Evolutionary conservation across 2,797 vertebrate genomes (phyloP), one percentile per base, ranked within the genome.

Genomic region (Urocyon cinereoargenteus): DNA sequence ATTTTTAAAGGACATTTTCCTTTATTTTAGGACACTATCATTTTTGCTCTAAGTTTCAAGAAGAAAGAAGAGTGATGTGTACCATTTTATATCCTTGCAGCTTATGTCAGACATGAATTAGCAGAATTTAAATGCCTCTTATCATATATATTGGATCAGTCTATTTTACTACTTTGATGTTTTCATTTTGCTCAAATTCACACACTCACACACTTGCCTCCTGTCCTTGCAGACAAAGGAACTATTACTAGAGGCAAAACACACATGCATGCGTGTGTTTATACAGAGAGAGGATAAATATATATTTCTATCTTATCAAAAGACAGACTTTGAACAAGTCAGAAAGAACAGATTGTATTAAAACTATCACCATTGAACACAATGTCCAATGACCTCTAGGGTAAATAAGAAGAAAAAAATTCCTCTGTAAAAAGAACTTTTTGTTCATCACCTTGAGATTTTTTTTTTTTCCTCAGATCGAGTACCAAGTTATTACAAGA

Each of bases 301-400:
- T 19, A 24, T 61, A 84, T 70, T 68, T 88, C 45, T 90, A 51
- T 90, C 64, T 97, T 91, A 96, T 87, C 36, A 59, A 97, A 96
- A 92, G 49, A 59, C 1, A 91, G 26, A 40, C 22, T 70, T 93
- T 51, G 85, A 73, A 83, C 75, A 93, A 93, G 40, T 92, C 66
- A 85, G 28, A 96, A 97, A 93, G 34, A 89, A 94, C 16, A 90
- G 34, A 36, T 40, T 21, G 55, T 62, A 81, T 51, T 83, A 90
- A 96, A 68, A 77, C 77, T 78, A 88, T 51, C 53, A 59, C 34
- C 28, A 73, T 90, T 19, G 88, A 90, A 79, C 57, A 90, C 45
- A 75, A 86, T 51, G 45, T 84, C 72, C 64, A 31, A 36, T 72
- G 66, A 61, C 28, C 45, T 68, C 36, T 70, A 68, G n/a, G n/a